phyloP scores from a whole-genome alignment of 2,888 invertebrate species.

The Linnaemya vulpina region DNA sequence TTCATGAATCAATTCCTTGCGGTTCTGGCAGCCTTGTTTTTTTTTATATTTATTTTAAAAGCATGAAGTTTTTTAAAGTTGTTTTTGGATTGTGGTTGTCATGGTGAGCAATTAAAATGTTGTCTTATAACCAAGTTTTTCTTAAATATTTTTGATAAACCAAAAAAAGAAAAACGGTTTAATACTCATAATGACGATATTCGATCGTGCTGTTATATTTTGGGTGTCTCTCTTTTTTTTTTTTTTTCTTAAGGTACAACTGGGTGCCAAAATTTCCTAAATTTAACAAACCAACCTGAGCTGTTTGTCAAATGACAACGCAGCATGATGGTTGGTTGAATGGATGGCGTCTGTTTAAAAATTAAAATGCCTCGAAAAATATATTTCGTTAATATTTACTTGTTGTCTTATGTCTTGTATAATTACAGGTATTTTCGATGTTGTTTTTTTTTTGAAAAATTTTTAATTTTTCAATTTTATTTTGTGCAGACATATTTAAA shows the following conservation, averaged over 20 bases:
- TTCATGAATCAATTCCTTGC: not conserved
- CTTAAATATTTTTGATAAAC: slow-evolving; percentile 29
- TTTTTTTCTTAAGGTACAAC: slow-evolving; percentile 32
- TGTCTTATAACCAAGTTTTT: slow-evolving; percentile 62
- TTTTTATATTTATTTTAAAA: slow-evolving; percentile 41
- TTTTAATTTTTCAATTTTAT: slow-evolving; percentile 38
- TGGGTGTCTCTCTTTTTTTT: slow-evolving; percentile 43
- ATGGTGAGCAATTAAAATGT: slow-evolving; percentile 75
- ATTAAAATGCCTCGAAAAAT: slow-evolving; percentile 63
- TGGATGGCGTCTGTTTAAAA: slow-evolving; percentile 68
- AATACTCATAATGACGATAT: slow-evolving; percentile 48
- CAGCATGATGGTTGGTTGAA: slow-evolving; percentile 58
- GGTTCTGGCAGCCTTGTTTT: slow-evolving; percentile 13
- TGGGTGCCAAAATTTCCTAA: slow-evolving; percentile 52
- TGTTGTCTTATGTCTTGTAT: slow-evolving; percentile 59
- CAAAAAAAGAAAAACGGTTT: slow-evolving; percentile 37
- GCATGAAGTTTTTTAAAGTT: slow-evolving; percentile 43
- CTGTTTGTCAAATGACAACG: slow-evolving; percentile 64
- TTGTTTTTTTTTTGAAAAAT: slow-evolving; percentile 38
- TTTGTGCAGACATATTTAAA: slow-evolving; percentile 34
- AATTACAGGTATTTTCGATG: slow-evolving; percentile 66
- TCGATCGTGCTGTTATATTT: slow-evolving; percentile 58
- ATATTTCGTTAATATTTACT: slow-evolving; percentile 64
- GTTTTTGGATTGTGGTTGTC: slow-evolving; percentile 53
- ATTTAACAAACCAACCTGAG: slow-evolving; percentile 34